Evolutionary conservation across 92 coral and sea anemone species (phyloP).

Genomic region (Pocillopora grandis): DNA sequence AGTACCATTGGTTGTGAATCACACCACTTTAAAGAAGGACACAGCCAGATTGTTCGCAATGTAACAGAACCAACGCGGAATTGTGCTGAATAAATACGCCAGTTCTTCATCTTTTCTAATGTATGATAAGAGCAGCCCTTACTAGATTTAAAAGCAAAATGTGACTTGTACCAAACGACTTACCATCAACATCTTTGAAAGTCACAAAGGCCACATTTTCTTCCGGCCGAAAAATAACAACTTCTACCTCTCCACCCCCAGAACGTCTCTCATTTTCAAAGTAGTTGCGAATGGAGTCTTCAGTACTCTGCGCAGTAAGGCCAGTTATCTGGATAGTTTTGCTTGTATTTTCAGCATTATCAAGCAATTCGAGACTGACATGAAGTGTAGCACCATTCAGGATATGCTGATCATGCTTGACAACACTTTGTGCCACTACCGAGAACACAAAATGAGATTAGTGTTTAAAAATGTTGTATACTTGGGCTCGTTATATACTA

Average conservation of each 20-base stretch:
- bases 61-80: too few species aligned
- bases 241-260: constrained; percentile 67
- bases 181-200: constrained; percentile 45
- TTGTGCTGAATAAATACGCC: too few species aligned
- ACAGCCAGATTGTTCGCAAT: too few species aligned
- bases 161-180: neutral
- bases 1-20: too few species aligned
- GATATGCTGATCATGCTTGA: neutral
- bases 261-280: constrained; percentile 66
- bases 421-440: constrained; percentile 21
- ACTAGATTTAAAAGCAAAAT: too few species aligned
- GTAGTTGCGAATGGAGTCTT: constrained; percentile 56
- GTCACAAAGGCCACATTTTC: constrained; percentile 51
- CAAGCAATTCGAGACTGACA: constrained; percentile 9
- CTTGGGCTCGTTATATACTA: too few species aligned
- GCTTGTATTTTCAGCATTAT: neutral
- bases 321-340: constrained; percentile 60
- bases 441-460: neutral
- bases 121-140: too few species aligned
- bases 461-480: neutral
- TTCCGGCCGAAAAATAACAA: constrained; percentile 3
- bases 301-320: constrained; percentile 40
- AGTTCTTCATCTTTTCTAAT: too few species aligned
- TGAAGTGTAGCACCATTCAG: constrained; percentile 9
- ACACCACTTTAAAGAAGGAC: too few species aligned